These are phyloP conservation scores for Cyphomyrmex costatus DNA, from an alignment of 1,140 invertebrate genomes.

Conservation along the genomic window DNA sequence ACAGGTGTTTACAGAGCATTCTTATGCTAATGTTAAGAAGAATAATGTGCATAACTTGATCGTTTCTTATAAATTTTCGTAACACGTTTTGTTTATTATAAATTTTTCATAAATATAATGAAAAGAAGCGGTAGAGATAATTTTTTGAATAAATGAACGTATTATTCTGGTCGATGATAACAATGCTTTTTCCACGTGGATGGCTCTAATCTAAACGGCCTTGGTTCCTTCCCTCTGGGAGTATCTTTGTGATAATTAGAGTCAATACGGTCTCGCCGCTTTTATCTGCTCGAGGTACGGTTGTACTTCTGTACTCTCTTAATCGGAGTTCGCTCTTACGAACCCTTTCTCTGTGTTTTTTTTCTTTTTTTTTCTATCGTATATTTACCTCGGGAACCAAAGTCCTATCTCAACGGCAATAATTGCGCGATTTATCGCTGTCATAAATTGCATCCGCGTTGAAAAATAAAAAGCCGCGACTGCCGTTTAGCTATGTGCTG, in stretches of 20 bases:
- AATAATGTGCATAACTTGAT: not conserved
- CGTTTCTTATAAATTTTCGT: not conserved
- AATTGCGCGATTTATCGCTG: constrained; percentile 74
- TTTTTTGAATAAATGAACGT: constrained; percentile 28
- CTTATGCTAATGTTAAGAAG: not conserved
- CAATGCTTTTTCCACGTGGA: constrained; percentile 23
- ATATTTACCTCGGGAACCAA: constrained; percentile 14
- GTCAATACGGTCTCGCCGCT: constrained; percentile 48
- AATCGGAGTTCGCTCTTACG: constrained; percentile 18
- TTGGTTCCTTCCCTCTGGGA: not conserved
- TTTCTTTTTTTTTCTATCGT: not conserved
- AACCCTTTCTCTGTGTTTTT: not conserved
- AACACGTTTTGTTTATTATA: not conserved
- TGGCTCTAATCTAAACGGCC: constrained; percentile 66
- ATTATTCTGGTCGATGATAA: constrained; percentile 37
- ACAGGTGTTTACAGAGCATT: not conserved
- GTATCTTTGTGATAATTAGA: constrained; percentile 64
- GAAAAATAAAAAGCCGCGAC: constrained; percentile 52
- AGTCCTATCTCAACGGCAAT: constrained; percentile 58
- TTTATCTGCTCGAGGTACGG: constrained; percentile 53
- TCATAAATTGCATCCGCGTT: constrained; percentile 50
- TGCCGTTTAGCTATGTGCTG: constrained; percentile 14
- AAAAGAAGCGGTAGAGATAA: not conserved
- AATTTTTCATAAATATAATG: not conserved
- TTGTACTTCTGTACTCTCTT: constrained; percentile 34